phyloP scores from a whole-genome alignment of 64 coral and sea anemone genomes.

The Dendrophyllia cribrosa region DNA sequence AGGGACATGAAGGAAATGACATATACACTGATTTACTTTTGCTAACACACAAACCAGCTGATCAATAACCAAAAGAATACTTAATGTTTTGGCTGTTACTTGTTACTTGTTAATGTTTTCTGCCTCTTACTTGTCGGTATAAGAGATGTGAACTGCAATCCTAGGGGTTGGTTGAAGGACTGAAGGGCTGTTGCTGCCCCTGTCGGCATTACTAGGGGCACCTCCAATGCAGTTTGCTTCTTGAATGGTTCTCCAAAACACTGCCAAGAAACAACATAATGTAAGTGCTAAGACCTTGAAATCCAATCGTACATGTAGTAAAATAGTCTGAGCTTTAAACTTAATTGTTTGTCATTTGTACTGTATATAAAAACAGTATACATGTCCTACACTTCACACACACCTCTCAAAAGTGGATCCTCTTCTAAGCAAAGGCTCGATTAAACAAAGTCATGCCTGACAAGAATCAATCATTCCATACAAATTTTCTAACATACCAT shows the following conservation, averaged over 20 bases:
- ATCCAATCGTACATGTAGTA: not conserved
- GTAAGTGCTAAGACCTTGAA: not conserved
- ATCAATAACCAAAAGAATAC: not conserved
- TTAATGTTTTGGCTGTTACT: not conserved
- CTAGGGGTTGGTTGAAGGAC: conserved; percentile 26
- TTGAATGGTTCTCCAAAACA: conserved; percentile 87
- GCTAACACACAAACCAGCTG: no score
- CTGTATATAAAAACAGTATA: no score
- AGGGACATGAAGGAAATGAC: no score
- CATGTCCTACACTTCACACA: no score
- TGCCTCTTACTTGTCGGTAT: conserved; percentile 80
- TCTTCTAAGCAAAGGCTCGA: no score
- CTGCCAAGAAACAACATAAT: conserved; percentile 9
- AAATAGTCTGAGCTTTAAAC: not conserved
- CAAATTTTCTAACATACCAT: no score
- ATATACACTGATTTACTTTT: no score
- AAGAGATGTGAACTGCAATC: conserved; percentile 81
- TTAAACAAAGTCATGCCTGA: no score
- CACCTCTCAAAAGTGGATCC: no score
- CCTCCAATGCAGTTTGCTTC: conserved; percentile 85
- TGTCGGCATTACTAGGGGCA: conserved; percentile 70
- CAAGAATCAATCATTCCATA: no score
- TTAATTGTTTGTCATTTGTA: no score
- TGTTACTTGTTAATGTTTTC: no score
- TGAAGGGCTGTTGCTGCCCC: conserved; percentile 49